Conservation (phyloP, 2,888 invertebrate genomes). For the Cheilosia scutellata region DNA sequence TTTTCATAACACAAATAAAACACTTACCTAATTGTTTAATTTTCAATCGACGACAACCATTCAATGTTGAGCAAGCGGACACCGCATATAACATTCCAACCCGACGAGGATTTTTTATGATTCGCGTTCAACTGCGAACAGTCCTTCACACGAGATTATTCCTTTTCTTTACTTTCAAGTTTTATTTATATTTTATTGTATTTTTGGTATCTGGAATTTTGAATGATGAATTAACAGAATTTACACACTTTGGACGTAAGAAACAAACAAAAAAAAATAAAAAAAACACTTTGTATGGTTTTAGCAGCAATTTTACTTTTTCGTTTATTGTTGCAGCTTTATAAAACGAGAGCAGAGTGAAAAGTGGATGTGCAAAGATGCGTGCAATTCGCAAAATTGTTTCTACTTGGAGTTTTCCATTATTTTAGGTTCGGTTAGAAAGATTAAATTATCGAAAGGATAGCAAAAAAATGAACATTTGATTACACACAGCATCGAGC, state of each 20-base stretch:
- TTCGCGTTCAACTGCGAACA: conserved; percentile 76
- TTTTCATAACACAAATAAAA: conserved; percentile 4
- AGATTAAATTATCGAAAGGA: conserved; percentile 35
- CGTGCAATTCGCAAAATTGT: conserved; percentile 37
- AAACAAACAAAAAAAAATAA: conserved; percentile 12
- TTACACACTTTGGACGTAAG: conserved; percentile 32
- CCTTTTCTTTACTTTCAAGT: no score
- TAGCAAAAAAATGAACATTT: conserved; percentile 53
- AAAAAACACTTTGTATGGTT: conserved; percentile 53
- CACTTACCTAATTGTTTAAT: conserved; percentile 67
- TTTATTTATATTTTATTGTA: conserved; percentile 8
- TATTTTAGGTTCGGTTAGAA: conserved; percentile 14
- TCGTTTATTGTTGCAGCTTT: conserved; percentile 33
- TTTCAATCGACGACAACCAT: conserved; percentile 79
- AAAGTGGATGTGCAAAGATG: conserved; percentile 48
- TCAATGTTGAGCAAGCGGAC: conserved; percentile 82
- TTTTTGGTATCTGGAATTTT: conserved; percentile 59
- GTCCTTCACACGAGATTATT: conserved; percentile 34
- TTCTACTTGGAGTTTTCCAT: neutral
- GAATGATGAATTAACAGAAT: conserved; percentile 32
- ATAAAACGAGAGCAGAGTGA: conserved; percentile 1
- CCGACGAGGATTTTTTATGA: conserved; percentile 77
- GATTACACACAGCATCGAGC: conserved; percentile 46
- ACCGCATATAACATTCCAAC: conserved; percentile 84
- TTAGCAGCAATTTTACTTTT: conserved; percentile 22